Evolutionary conservation across 2,888 invertebrate species (phyloP).

Genomic region (Cybosia mesomella): DNA sequence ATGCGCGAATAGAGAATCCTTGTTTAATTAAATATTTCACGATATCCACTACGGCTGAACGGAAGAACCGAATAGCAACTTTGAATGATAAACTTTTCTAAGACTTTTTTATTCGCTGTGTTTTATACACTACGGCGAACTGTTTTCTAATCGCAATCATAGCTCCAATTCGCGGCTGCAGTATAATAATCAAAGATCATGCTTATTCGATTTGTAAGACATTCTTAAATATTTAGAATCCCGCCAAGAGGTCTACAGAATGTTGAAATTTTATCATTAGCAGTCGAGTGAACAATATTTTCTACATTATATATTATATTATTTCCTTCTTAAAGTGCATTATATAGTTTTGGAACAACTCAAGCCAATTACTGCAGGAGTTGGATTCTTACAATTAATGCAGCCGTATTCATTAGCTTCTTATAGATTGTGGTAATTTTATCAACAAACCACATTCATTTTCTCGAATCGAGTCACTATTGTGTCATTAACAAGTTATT

Average conservation of each 20-base stretch:
- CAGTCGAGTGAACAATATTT: background rate
- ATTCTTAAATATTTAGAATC: background rate
- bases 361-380: background rate
- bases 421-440: background rate
- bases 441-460: background rate
- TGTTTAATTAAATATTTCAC: conserved; percentile 63
- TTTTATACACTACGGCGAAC: conserved; percentile 20
- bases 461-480: background rate
- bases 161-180: background rate
- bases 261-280: background rate
- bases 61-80: conserved; percentile 46
- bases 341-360: background rate
- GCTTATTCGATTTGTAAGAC: background rate
- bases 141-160: background rate
- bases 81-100: conserved; percentile 40
- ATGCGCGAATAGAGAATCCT: conserved; percentile 59
- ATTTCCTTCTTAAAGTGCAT: background rate
- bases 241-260: background rate
- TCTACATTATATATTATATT: no score
- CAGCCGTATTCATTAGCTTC: background rate
- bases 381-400: conserved; percentile 1
- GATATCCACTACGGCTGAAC: conserved; percentile 32
- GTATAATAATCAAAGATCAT: background rate
- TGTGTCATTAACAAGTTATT: background rate
- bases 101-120: conserved; percentile 34